phyloP scores from a whole-genome alignment of 2,888 invertebrate species.

The Drosophila lacicola region DNA sequence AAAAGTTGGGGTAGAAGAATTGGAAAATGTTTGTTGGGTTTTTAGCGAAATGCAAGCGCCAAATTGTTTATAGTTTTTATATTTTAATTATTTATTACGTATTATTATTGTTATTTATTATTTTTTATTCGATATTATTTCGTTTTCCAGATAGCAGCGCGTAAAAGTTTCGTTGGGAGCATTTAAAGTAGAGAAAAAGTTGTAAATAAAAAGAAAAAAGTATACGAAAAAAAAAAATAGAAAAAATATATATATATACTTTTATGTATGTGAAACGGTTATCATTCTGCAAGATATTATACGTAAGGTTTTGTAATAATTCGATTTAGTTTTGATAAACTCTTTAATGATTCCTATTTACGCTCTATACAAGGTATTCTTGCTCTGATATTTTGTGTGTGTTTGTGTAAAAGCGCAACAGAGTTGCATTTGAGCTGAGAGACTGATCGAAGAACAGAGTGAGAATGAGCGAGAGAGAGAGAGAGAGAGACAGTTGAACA shows the following conservation, averaged over 20 bases:
- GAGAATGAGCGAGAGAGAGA: constrained; percentile 4
- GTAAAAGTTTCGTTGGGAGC: constrained; percentile 71
- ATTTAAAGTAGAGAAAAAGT: constrained; percentile 73
- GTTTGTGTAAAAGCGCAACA: constrained; percentile 20
- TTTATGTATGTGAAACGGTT: constrained; percentile 71
- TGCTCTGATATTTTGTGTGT: constrained; percentile 16
- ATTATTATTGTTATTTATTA: constrained; percentile 21
- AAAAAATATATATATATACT: constrained; percentile 57
- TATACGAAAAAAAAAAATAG: constrained; percentile 71
- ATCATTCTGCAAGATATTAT: constrained; percentile 50
- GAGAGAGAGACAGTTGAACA: constrained; percentile 23
- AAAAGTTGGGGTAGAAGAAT: constrained; percentile 42
- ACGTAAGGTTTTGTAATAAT: constrained; percentile 41
- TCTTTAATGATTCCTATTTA: constrained; percentile 15
- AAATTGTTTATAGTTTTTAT: constrained; percentile 47
- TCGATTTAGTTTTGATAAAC: constrained; percentile 18
- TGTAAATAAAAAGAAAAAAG: constrained; percentile 74
- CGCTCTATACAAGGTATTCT: constrained; percentile 11
- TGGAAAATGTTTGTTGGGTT: constrained; percentile 24
- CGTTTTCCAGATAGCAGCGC: constrained; percentile 77
- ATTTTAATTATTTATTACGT: constrained; percentile 29
- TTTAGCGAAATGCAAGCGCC: constrained; percentile 68
- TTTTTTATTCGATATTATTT: constrained; percentile 35
- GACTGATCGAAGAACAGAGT: constrained; percentile 8
- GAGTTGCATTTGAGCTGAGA: constrained; percentile 3